These are phyloP conservation scores for Linnaemya vulpina DNA, from an alignment of 2,888 invertebrate species.

Conservation along the genomic window DNA sequence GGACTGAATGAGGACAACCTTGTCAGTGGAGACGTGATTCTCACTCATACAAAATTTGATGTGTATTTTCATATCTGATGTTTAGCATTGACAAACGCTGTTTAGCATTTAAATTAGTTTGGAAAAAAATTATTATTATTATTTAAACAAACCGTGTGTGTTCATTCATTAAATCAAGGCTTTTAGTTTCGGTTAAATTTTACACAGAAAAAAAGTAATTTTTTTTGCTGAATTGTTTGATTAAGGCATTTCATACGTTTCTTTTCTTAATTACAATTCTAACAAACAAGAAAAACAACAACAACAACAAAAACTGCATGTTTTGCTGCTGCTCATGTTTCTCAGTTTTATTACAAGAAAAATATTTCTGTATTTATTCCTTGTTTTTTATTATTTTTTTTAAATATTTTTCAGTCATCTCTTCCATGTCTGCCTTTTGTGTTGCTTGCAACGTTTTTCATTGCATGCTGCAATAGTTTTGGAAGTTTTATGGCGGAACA, in stretches of 20 bases:
- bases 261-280: neutral
- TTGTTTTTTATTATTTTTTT: constrained; percentile 2
- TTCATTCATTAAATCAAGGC: neutral
- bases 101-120: constrained; percentile 14
- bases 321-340: constrained; percentile 23
- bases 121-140: neutral
- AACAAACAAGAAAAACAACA: neutral
- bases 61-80: too few relatives aligned
- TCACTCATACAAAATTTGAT: too few relatives aligned
- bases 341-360: constrained; percentile 12
- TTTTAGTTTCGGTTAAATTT: neutral
- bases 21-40: too few relatives aligned
- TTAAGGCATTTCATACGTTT: neutral
- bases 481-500: constrained; percentile 23
- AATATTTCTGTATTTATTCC: constrained; percentile 11
- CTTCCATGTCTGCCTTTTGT: neutral
- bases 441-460: constrained; percentile 37
- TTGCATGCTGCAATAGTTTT: constrained; percentile 50
- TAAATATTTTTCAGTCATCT: neutral
- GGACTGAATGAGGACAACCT: too few relatives aligned
- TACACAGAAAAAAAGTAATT: neutral
- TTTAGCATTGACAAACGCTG: too few relatives aligned
- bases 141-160: neutral
- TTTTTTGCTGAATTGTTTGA: neutral
- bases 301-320: too few relatives aligned